These are phyloP conservation scores for Acanthaster planci DNA, from an alignment of 35 echinoderm and acorn worm genomes.

Conservation along the genomic window DNA sequence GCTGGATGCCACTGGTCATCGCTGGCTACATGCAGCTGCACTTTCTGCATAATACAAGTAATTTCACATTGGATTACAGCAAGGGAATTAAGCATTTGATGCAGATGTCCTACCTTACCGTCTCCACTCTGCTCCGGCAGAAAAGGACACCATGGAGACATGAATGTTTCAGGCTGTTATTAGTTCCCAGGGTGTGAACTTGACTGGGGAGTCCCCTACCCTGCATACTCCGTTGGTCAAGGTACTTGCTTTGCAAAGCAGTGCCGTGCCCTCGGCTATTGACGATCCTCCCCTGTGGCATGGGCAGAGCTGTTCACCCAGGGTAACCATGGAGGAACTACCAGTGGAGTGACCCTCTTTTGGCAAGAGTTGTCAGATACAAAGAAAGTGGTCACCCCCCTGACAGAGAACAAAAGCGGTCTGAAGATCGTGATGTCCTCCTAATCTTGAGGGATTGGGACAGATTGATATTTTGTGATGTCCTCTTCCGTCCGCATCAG, in stretches of 20 bases:
- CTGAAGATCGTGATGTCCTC: not conserved
- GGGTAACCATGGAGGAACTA: not conserved
- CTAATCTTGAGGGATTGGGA: not conserved
- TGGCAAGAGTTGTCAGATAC: too few species aligned
- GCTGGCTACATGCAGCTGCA: slow-evolving; percentile 73
- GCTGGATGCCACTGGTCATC: slow-evolving; percentile 70
- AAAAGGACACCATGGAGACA: too few species aligned
- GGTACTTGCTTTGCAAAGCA: not conserved
- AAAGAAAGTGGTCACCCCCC: too few species aligned
- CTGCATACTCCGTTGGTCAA: too few species aligned
- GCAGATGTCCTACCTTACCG: not conserved
- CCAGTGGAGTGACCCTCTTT: too few species aligned
- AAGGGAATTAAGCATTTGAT: not conserved
- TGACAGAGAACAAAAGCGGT: too few species aligned
- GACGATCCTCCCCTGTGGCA: not conserved
- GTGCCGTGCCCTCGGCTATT: not conserved
- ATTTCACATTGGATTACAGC: slow-evolving; percentile 31
- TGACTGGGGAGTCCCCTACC: too few species aligned
- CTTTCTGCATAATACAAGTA: slow-evolving; percentile 45
- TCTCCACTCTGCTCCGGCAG: not conserved
- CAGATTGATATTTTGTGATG: not conserved
- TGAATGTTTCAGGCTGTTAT: too few species aligned
- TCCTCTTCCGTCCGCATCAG: not conserved
- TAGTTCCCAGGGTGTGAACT: too few species aligned
- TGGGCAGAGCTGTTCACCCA: not conserved